Percentiles rank a stretch among this genome's conserved stretches.
Evolutionary conservation across 2,888 invertebrate genomes (phyloP).

Genomic region (Eupithecia dodoneata): DNA sequence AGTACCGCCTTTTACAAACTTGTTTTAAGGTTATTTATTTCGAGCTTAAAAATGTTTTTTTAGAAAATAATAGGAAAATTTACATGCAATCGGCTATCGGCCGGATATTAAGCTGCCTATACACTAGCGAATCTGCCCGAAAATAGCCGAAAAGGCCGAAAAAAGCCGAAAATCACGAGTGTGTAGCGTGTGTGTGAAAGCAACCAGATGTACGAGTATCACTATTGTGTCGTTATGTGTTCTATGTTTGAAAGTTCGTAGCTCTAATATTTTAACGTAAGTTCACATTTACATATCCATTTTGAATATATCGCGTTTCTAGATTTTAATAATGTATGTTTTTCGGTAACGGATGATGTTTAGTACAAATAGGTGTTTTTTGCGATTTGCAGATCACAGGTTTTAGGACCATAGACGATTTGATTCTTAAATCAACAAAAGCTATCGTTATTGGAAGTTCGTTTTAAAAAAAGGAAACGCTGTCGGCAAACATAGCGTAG

Average conservation of each 20-base stretch:
- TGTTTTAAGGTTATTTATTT: conserved; percentile 26
- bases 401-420: not conserved
- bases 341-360: conserved; percentile 34
- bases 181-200: conserved; percentile 23
- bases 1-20: conserved; percentile 26
- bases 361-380: conserved; percentile 43
- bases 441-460: too few relatives aligned
- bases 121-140: conserved; percentile 18
- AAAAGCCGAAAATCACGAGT: conserved; percentile 18
- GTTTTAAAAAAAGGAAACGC: too few relatives aligned
- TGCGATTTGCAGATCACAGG: conserved; percentile 17
- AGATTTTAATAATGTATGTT: conserved; percentile 37
- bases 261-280: conserved; percentile 42
- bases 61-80: conserved; percentile 27
- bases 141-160: conserved; percentile 15
- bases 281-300: conserved; percentile 46
- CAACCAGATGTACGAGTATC: conserved; percentile 12
- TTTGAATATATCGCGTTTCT: conserved; percentile 41
- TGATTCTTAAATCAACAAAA: not conserved
- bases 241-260: conserved; percentile 33
- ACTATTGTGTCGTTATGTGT: conserved; percentile 36
- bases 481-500: too few relatives aligned
- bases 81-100: conserved; percentile 25
- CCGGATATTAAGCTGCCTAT: conserved; percentile 20
- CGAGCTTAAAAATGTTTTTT: conserved; percentile 20